Evolutionary conservation across 2,888 invertebrate genomes (phyloP).

Genomic region (Iphiclides podalirius): DNA sequence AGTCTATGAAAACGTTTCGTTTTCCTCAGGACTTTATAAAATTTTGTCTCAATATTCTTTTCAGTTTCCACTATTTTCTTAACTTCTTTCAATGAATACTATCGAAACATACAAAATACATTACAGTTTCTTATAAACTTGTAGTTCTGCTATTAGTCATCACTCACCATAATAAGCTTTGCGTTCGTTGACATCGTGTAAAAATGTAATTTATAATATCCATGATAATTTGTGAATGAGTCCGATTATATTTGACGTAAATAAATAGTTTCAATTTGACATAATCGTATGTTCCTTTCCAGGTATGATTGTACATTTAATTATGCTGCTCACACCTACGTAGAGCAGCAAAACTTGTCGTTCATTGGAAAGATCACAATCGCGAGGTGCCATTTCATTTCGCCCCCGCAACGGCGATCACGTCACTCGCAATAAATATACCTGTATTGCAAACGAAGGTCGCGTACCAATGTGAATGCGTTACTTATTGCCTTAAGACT

Average conservation of each 20-base stretch:
- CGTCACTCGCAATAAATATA: slow-evolving; percentile 51
- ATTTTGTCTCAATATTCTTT: too few species aligned
- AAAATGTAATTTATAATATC: neutral
- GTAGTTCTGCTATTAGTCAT: neutral
- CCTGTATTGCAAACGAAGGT: slow-evolving; percentile 40
- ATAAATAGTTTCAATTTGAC: slow-evolving; percentile 15
- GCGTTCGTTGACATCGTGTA: neutral
- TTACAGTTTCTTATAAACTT: too few species aligned
- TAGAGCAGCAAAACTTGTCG: slow-evolving; percentile 34
- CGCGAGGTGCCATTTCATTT: slow-evolving; percentile 57
- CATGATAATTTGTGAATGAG: slow-evolving; percentile 1
- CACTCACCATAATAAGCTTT: neutral
- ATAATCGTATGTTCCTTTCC: slow-evolving; percentile 9
- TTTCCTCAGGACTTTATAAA: too few species aligned
- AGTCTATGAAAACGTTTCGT: too few species aligned
- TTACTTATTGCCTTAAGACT: slow-evolving; percentile 15
- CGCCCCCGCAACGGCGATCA: slow-evolving; percentile 60
- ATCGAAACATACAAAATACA: too few species aligned
- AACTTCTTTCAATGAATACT: too few species aligned
- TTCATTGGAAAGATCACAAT: slow-evolving; percentile 64
- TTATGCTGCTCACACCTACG: slow-evolving; percentile 24
- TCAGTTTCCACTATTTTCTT: too few species aligned
- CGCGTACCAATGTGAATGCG: slow-evolving; percentile 27
- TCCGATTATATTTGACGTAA: slow-evolving; percentile 2
- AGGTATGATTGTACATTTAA: slow-evolving; percentile 23